These are phyloP conservation scores for Celastrina argiolus DNA, from an alignment of 2,888 invertebrate species.

Conservation along the genomic window DNA sequence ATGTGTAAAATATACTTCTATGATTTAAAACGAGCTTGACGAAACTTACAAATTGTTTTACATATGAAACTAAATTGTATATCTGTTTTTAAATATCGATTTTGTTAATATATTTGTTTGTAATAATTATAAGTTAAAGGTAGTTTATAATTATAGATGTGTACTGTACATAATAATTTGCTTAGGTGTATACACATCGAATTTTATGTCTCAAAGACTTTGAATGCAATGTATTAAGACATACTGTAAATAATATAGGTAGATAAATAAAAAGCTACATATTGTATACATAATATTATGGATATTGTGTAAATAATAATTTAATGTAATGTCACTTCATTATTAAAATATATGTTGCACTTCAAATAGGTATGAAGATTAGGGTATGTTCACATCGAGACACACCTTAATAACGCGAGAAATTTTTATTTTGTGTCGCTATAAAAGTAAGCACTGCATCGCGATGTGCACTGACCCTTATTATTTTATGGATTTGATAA, in stretches of 20 bases:
- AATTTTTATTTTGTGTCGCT: too few relatives aligned
- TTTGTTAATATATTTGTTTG: not conserved
- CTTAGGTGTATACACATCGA: not conserved
- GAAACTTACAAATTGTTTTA: too few relatives aligned
- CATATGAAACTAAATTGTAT: too few relatives aligned
- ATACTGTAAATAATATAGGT: not conserved
- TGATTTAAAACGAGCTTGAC: too few relatives aligned
- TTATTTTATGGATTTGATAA: too few relatives aligned
- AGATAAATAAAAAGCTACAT: not conserved
- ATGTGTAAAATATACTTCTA: too few relatives aligned
- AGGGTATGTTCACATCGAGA: too few relatives aligned
- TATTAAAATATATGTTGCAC: not conserved
- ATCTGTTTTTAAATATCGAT: too few relatives aligned
- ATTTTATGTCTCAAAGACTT: constrained; percentile 14
- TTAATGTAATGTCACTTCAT: not conserved
- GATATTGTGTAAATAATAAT: not conserved
- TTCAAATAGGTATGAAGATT: not conserved
- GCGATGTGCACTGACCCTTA: too few relatives aligned
- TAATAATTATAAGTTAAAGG: not conserved
- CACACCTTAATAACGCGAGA: too few relatives aligned
- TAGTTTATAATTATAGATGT: not conserved
- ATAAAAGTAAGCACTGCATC: too few relatives aligned
- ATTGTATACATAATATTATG: too few relatives aligned
- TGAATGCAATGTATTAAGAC: not conserved
- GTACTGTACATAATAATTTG: not conserved